Percentiles rank a stretch among this genome's conserved stretches.
Conservation (phyloP, 2,797 vertebrate genomes). For the Megaceryle alcyon region DNA sequence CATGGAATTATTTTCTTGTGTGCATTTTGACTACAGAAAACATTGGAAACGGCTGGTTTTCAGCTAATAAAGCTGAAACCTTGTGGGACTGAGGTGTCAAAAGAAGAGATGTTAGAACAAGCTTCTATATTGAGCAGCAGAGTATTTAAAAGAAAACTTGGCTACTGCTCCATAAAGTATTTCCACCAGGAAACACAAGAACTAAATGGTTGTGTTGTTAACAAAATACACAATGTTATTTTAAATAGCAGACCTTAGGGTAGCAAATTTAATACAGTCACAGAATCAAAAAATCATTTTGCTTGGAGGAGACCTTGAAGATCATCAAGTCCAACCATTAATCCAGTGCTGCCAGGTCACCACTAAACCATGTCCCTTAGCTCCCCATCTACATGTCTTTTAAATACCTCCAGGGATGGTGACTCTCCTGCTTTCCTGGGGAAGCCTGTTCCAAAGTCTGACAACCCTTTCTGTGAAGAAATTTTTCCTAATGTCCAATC, state of each 20-base stretch:
- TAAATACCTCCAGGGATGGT: not conserved
- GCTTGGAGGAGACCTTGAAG: not conserved
- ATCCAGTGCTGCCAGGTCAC: not conserved
- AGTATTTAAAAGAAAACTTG: not conserved
- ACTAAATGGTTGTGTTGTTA: not conserved
- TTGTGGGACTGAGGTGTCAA: not conserved
- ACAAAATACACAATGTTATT: not conserved
- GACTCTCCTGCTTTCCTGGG: not conserved
- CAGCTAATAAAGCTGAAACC: slow-evolving; percentile 8
- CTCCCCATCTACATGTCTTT: not conserved
- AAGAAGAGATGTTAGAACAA: slow-evolving; percentile 9
- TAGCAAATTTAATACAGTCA: not conserved
- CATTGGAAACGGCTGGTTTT: not conserved
- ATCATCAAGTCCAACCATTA: not conserved
- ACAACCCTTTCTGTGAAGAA: not conserved
- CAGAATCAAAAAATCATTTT: not conserved
- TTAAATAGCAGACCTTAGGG: not conserved
- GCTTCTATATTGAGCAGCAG: not conserved
- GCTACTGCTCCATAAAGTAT: not conserved
- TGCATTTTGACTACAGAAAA: not conserved
- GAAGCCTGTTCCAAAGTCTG: not conserved
- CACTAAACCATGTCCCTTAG: no score
- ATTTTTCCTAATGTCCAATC: no score
- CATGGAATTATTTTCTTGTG: not conserved
- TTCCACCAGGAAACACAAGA: not conserved